These are phyloP conservation scores for Anoplopoma fimbria DNA, from an alignment of 2,113 vertebrate species.

Conservation along the genomic window DNA sequence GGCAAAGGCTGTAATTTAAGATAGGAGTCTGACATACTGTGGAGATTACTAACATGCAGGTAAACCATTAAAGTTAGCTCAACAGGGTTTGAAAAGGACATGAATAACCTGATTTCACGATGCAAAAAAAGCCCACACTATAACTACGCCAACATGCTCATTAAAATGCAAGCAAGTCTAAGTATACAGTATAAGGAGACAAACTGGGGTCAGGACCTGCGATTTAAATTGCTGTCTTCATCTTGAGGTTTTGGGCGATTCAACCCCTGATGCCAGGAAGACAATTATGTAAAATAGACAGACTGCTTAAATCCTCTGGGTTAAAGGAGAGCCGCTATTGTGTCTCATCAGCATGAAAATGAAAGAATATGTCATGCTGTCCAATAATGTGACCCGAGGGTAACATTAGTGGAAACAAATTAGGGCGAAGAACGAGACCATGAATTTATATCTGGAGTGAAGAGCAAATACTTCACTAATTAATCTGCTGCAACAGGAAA, in stretches of 20 bases:
- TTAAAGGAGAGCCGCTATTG: conserved; percentile 7
- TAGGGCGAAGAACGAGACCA: conserved; percentile 1
- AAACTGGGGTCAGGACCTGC: conserved; percentile 11
- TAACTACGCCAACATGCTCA: background rate
- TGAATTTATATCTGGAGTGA: conserved; percentile 8
- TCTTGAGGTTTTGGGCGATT: background rate
- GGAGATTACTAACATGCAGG: background rate
- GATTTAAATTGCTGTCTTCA: conserved; percentile 19
- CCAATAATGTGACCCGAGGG: conserved; percentile 17
- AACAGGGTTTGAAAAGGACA: background rate
- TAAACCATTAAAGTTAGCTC: background rate
- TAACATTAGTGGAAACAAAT: conserved; percentile 22
- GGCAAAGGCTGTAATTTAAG: background rate
- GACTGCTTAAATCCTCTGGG: conserved; percentile 3
- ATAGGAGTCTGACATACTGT: background rate
- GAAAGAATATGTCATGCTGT: conserved; percentile 28
- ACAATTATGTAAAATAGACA: conserved; percentile 41
- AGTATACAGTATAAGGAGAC: background rate
- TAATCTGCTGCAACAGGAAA: background rate
- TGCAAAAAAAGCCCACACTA: background rate
- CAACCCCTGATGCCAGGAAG: conserved; percentile 30
- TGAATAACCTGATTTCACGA: background rate
- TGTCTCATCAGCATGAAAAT: conserved; percentile 19
- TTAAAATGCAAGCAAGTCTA: background rate
- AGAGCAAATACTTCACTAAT: conserved; percentile 1